A percentile compares a stretch with the other conserved stretches of the same genome.
Evolutionary conservation across 2,113 vertebrate genomes (phyloP).

Genomic region (Pardalotus punctatus): DNA sequence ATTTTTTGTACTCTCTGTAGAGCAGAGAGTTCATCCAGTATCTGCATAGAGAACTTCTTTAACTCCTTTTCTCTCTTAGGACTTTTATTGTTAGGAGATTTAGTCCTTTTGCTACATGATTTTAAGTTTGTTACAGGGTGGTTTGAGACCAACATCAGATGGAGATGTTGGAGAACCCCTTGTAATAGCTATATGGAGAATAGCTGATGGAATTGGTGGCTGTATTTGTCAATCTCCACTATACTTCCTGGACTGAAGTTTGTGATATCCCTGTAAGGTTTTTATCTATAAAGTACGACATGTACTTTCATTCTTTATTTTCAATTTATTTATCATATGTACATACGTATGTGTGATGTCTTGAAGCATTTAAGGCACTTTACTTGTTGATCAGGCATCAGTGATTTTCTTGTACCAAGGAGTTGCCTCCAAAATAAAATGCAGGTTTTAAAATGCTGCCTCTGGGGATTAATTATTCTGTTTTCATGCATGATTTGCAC

Average conservation of each 20-base stretch:
- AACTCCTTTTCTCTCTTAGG: background rate
- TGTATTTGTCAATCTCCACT: background rate
- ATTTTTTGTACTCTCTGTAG: background rate
- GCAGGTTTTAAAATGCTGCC: background rate
- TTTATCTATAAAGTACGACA: background rate
- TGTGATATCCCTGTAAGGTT: background rate
- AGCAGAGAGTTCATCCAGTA: background rate
- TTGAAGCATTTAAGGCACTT: background rate
- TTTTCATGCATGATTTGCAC: constrained; percentile 3
- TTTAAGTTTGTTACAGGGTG: background rate
- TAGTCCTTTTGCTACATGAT: background rate
- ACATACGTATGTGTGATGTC: background rate
- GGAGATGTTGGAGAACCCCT: background rate
- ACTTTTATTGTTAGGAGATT: background rate
- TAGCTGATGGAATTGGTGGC: background rate
- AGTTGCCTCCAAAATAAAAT: background rate
- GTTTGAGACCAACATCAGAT: background rate
- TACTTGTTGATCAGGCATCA: background rate
- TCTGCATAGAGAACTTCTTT: background rate
- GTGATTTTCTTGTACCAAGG: background rate
- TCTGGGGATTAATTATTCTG: background rate
- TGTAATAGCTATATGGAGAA: background rate
- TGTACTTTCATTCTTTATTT: background rate
- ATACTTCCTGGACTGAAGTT: background rate
- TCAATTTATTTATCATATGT: background rate